Base-by-base conservation (phyloP, 23 tunicate species). In the Trididemnum clinides region DNA sequence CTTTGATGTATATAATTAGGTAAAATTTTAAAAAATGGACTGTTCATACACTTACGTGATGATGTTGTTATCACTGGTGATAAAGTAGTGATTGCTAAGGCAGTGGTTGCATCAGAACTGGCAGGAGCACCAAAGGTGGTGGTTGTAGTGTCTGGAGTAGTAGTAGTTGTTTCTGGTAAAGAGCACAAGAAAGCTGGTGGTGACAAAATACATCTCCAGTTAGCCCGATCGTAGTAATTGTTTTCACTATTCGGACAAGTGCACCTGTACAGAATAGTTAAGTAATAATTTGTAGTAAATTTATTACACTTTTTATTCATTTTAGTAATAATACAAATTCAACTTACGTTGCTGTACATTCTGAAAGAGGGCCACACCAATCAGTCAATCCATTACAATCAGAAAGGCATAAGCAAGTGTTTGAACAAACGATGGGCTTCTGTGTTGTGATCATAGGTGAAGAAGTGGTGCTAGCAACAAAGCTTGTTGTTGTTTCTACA, bases 151-250 rank as follows among this genome's bases (percentile, higher is more conserved):
- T 7, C 54, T 15, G 54, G 12, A 4, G 66, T 59, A 3, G 66
- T 59, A 28, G 66, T 59, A n/a, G 66, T 59, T 4, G 25, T n/a
- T 3, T 15, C 25, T 59, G 21, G 5, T n/a, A n/a, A 5, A 19
- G 27, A 35, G 7, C 96, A 91, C 32, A 86, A 54, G 39, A 64
- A 37, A 1, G 84, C 62, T 0, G 96, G 90, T 6, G 90, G 90
- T 0, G 87, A 49, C 58, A 93, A 72, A 29, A 93, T 80, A 39
- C 98, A 93, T 1, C 98, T 66, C 98, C 98, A 93, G 90, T 93
- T 93, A 1, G 84, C 72, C 28, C 98, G 98, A 39, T 93, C 98
- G 66, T 88, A 93, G 23, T 31, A 34, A 21, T 88, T 88, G 33
- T 39, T 20, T 19, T 33, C 86, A 20, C 71, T 33, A 83, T 78